Evolutionary conservation across 2,113 vertebrate species (phyloP), one percentile per base, ranked within the genome.

Genomic region (Isurus oxyrinchus): DNA sequence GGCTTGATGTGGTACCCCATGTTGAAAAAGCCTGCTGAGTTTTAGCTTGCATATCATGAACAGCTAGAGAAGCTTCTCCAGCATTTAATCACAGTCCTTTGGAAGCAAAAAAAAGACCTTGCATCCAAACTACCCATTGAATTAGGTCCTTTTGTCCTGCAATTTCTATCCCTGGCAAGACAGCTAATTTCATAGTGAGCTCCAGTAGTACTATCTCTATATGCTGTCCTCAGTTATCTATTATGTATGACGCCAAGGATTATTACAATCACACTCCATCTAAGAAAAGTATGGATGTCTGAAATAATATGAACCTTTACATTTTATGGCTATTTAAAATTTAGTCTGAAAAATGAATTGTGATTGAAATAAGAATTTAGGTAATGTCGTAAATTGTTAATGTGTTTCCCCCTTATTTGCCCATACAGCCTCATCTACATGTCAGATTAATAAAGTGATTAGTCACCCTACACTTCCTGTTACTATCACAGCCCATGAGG

Each of bases 381-480:
- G n/a, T 79, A 35, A 23, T 96, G 97, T 21, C 10, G 44, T 8
- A 95, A 91, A 6, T 69, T 53, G 16, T 69, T 44, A 31, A 55
- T 55, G 23, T 13, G 0, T 96, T 97, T 97, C 76, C 96, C 96
- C 96, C 95, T 66, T 96, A 96, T 96, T 96, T 96, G 97, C 97
- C 27, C 81, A 40, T 86, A 97, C 97, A 98, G 97, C 98, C 96
- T 97, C 57, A 96, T 97, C 98, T 96, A 98, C 98, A 95, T 98
- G 98, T 97, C 99, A 99, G 97, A 99, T 99, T 97, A 99, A 99
- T 97, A 98, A 98, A 98, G 99, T 99, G 93, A 98, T 99, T 97
- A 99, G 99, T 97, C 99, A 99, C 97, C 99, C 99, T n/a, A 99
- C 99, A 79, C 98, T 99, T 96, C 99, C 99, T 88, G 99, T 99